Evolutionary conservation across 1,140 invertebrate species (phyloP).

Genomic region (Oncopodura yosiiana): DNA sequence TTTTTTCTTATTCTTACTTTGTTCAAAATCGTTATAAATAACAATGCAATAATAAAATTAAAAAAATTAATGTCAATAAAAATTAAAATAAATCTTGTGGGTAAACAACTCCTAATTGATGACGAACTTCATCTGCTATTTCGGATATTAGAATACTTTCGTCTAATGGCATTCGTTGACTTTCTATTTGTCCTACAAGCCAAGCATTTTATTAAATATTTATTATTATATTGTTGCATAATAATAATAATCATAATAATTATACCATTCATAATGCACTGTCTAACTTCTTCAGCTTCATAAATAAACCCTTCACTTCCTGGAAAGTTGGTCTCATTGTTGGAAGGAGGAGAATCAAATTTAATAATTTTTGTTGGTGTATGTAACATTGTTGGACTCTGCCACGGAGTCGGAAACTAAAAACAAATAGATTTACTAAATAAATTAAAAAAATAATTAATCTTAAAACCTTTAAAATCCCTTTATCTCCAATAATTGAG

Average conservation of each 20-base stretch:
- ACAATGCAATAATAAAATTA: too few relatives aligned
- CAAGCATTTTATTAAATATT: background rate
- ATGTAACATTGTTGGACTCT: constrained; percentile 2
- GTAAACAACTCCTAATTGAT: constrained; percentile 13
- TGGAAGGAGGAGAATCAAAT: constrained; percentile 45
- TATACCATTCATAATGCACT: constrained; percentile 53
- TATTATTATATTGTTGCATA: background rate
- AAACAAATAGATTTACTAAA: background rate
- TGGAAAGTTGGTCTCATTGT: constrained; percentile 44
- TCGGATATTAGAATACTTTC: constrained; percentile 4
- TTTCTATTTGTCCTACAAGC: constrained; percentile 15
- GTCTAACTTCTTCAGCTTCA: constrained; percentile 59
- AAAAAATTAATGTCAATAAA: too few relatives aligned
- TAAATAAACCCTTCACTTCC: constrained; percentile 63
- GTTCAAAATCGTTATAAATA: too few relatives aligned
- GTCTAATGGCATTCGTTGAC: constrained; percentile 13
- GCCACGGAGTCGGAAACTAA: background rate
- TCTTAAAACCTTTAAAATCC: constrained; percentile 11
- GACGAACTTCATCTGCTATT: constrained; percentile 18
- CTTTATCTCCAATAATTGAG: constrained; percentile 16
- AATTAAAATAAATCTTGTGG: constrained; percentile 18
- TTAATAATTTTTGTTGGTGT: background rate
- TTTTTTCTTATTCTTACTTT: too few relatives aligned
- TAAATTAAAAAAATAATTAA: background rate
- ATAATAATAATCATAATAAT: background rate